A percentile compares a stretch with the other conserved stretches of the same genome.
Evolutionary conservation across 2,888 invertebrate species (phyloP).

Genomic region (Ephialtes manifestator): DNA sequence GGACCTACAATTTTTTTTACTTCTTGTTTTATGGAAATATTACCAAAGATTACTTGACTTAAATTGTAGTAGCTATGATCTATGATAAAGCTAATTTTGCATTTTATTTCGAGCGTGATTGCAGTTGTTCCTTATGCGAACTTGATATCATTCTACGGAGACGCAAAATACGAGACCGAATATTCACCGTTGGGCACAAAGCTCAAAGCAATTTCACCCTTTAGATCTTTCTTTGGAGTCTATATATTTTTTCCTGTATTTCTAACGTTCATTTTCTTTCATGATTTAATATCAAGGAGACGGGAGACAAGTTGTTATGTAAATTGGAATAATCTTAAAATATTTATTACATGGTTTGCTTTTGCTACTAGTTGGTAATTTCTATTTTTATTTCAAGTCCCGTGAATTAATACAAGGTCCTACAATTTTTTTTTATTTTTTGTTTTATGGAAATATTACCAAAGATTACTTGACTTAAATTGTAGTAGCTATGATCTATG

Average conservation of each 20-base stretch:
- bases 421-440: no score
- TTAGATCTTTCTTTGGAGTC: neutral
- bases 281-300: neutral
- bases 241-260: neutral
- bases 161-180: neutral
- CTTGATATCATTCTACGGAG: neutral
- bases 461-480: no score
- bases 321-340: neutral
- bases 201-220: neutral
- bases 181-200: neutral
- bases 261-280: neutral
- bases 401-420: neutral
- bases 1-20: no score
- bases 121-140: neutral
- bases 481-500: no score
- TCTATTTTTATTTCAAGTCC: neutral
- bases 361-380: neutral
- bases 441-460: no score
- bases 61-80: no score
- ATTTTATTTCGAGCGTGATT: neutral
- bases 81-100: neutral
- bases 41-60: no score
- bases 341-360: neutral
- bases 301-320: neutral
- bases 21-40: no score